Evolutionary conservation across 2,113 vertebrate species (phyloP).

Genomic region (Zootoca vivipara): DNA sequence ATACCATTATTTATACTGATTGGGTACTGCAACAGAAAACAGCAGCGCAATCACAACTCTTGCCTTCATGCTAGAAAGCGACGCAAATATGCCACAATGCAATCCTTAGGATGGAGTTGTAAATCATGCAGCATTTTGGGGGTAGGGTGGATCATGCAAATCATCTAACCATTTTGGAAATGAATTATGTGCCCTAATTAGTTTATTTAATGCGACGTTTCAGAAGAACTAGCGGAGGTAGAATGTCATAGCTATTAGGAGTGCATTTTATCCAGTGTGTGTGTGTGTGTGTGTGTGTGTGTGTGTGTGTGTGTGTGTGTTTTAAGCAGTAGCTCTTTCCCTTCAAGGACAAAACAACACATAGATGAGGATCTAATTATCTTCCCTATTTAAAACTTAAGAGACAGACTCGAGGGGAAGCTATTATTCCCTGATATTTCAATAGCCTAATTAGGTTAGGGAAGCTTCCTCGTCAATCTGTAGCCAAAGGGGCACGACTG

Average conservation of each 20-base stretch:
- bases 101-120: neutral
- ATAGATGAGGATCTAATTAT: slow-evolving; percentile 58
- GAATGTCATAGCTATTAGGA: slow-evolving; percentile 47
- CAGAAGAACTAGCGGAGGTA: slow-evolving; percentile 32
- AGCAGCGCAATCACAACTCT: neutral
- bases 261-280: slow-evolving; percentile 28
- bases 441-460: slow-evolving; percentile 65
- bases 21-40: neutral
- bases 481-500: slow-evolving; percentile 39
- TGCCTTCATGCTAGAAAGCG: neutral
- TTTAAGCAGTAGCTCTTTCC: slow-evolving; percentile 32
- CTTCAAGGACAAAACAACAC: slow-evolving; percentile 65
- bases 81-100: neutral
- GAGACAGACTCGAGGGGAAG: slow-evolving; percentile 62
- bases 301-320: neutral
- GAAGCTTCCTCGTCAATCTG: slow-evolving; percentile 45
- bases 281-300: too few species aligned
- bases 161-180: slow-evolving; percentile 16
- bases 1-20: neutral
- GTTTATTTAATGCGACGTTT: slow-evolving; percentile 43
- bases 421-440: slow-evolving; percentile 62
- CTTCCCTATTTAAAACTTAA: slow-evolving; percentile 67
- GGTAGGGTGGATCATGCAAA: neutral
- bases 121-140: neutral
- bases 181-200: slow-evolving; percentile 49